Percentiles rank a stretch among this genome's conserved stretches.
Conservation (phyloP, 2,113 vertebrate genomes). For the Bettongia penicillata region DNA sequence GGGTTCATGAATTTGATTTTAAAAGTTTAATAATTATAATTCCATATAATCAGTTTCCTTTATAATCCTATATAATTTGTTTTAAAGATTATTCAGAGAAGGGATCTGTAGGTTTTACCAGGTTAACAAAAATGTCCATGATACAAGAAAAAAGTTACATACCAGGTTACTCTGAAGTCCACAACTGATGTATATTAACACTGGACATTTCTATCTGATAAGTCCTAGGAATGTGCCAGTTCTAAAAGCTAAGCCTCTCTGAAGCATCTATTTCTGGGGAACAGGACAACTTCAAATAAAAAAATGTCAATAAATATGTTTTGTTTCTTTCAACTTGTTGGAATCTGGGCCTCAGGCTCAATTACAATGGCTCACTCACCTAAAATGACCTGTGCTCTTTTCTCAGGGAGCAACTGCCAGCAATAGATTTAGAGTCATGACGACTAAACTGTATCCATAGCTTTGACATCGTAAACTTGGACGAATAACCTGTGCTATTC, state of each 20-base stretch:
- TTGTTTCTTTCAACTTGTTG: background rate
- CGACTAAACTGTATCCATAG: background rate
- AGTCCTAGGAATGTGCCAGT: background rate
- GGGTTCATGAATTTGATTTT: background rate
- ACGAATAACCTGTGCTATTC: background rate
- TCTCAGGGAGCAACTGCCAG: background rate
- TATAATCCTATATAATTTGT: background rate
- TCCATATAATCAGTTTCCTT: background rate
- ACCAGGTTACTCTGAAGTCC: background rate
- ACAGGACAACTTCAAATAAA: background rate
- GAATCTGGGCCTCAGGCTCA: background rate
- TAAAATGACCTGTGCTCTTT: background rate
- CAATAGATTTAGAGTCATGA: background rate
- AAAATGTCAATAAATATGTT: slow-evolving; percentile 1
- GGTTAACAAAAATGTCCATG: background rate
- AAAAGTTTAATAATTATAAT: background rate
- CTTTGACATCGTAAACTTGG: background rate
- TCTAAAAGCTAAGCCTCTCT: background rate
- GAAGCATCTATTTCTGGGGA: background rate
- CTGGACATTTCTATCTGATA: background rate
- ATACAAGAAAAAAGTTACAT: background rate
- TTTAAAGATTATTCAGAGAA: background rate
- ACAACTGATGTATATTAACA: too few species aligned
- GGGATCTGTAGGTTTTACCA: background rate
- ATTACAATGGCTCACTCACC: background rate